Conservation (phyloP, 2,888 invertebrate genomes). For the Resseliella maxima region DNA sequence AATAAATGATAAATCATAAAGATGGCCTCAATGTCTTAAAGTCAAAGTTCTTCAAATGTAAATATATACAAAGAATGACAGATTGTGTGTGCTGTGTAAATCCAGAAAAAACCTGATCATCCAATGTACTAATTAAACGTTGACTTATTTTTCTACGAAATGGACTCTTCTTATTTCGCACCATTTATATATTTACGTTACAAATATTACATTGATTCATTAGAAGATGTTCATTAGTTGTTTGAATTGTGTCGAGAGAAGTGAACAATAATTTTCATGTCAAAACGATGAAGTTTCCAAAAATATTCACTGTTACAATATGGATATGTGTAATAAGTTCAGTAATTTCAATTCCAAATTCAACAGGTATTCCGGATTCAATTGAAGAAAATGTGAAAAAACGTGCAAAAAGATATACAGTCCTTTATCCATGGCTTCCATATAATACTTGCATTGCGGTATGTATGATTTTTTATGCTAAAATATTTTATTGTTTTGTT, state of each 20-base stretch:
- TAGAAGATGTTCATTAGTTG: background rate
- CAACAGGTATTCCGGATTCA: background rate
- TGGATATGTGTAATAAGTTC: background rate
- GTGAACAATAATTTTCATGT: background rate
- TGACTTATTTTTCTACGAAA: background rate
- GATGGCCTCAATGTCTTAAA: too few species aligned
- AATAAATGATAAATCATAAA: too few species aligned
- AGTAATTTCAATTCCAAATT: background rate
- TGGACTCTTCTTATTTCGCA: background rate
- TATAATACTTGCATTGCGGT: conserved; percentile 53
- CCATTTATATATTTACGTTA: background rate
- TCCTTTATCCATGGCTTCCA: conserved; percentile 18
- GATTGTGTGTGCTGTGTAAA: background rate
- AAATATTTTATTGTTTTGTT: too few species aligned
- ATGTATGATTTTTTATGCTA: background rate
- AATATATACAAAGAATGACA: background rate
- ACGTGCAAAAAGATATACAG: background rate
- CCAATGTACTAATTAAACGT: background rate
- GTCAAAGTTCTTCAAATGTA: too few species aligned
- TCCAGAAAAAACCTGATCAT: background rate
- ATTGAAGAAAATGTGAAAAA: background rate
- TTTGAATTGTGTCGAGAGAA: background rate
- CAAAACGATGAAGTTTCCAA: background rate
- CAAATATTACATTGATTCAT: too few species aligned
- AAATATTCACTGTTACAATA: background rate